Base-by-base conservation (phyloP, 2,888 invertebrate species). In the Ceriagrion tenellum region DNA sequence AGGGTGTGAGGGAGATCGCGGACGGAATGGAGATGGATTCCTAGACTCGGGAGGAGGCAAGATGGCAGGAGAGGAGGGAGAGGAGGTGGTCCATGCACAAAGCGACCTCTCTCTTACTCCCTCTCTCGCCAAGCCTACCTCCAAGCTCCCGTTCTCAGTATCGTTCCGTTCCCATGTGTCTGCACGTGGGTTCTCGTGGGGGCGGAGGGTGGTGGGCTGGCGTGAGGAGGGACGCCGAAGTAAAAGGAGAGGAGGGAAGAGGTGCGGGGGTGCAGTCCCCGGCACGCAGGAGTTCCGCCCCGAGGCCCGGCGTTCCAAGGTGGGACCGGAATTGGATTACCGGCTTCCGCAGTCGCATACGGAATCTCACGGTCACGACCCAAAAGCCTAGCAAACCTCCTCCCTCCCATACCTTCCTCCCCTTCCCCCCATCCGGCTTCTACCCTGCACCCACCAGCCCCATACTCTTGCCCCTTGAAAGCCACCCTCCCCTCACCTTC, bases 361-460 rank as follows among this genome's bases (percentile, higher is more conserved):
- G 89, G 89, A 89, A 55, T 89, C 89, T 89, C 89, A 55, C 89
- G 89, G 89, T 89, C 89, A 89, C 89, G 81, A 81, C 81, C 81
- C 81, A 81, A 81, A 81, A 81, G 81, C 81, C 81, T 81, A 35
- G 81, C 30, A 81, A 81, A 30, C 81, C 88, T 40, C 35, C 88
- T 47, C 40, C 35, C 23, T 3, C 88, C 3, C 35, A 40, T 47
- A 16, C 35, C 23, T 3, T 47, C 3, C 88, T 10, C 8, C 35
- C 20, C 40, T 20, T 23, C 26, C 13, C 47, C 40, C 13, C 88
- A 23, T 20, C 47, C 35, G 47, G 23, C 0, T 16, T 4, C 13
- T 30, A 13, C 30, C 3, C 26, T 30, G 30, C 88, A n/a, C n/a
- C 40, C 88, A n/a, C 20, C 74, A 23, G 23, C 20, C 74, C 74